A percentile compares a stretch with the other conserved stretches of the same genome.
These are phyloP conservation scores for Deroptyus accipitrinus DNA, from an alignment of 2,113 vertebrate genomes.

Conservation along the genomic window DNA sequence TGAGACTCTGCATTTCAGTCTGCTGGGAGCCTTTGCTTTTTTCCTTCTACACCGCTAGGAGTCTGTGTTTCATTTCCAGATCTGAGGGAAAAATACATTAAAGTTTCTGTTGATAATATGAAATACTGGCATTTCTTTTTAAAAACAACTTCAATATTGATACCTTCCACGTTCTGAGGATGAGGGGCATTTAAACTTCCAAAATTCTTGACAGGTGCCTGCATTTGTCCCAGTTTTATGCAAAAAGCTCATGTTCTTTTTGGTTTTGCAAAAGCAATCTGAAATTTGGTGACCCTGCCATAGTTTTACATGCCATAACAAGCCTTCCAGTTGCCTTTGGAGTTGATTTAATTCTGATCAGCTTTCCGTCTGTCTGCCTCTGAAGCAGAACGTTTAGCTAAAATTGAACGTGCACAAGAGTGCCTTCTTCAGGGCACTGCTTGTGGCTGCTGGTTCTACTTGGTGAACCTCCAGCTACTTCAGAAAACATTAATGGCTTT, in stretches of 20 bases:
- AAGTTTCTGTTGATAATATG: background rate
- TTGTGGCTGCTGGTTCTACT: background rate
- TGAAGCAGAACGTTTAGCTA: background rate
- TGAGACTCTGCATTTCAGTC: background rate
- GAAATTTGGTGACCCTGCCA: background rate
- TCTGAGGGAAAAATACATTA: background rate
- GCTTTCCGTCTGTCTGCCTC: background rate
- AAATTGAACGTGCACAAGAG: background rate
- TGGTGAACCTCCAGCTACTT: background rate
- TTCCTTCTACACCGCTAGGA: background rate
- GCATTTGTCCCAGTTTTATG: background rate
- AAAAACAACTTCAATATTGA: background rate
- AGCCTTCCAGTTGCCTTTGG: background rate
- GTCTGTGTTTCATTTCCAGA: background rate
- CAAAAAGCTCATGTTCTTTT: background rate
- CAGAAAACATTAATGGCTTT: background rate
- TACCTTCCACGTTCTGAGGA: background rate
- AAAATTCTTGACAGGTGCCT: background rate
- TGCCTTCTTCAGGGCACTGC: background rate
- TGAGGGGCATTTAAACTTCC: background rate
- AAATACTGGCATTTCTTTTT: background rate
- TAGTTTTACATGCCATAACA: background rate
- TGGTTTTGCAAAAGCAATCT: background rate
- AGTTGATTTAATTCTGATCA: background rate
- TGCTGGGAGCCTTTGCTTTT: background rate